Base-by-base conservation (phyloP, 2,888 invertebrate genomes). In the Andricus curvator region DNA sequence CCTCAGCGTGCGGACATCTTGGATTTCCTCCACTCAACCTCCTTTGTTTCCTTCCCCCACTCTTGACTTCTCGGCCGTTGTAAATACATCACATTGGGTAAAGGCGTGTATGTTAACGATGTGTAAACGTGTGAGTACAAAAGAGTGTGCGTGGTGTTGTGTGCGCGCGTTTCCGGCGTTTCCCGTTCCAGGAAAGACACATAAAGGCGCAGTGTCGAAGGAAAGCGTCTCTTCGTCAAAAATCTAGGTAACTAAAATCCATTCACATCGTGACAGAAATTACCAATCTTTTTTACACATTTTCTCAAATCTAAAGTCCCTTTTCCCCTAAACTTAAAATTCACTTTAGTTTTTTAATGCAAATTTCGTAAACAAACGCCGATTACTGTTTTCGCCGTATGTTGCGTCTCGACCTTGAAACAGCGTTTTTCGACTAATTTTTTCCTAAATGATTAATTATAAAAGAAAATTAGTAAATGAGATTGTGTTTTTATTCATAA, bases 161-260 rank as follows among this genome's bases (percentile, higher is more conserved):
- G 51, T n/a, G 70, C 51, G 74, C 51, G 74, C 74, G 51, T 48
- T 70, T 51, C 29, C 13, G n/a, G 74, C 74, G 33, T 48, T 70
- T 51, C 29, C 6, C 44, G 48, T 48, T 48, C 48, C 17, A 17
- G 1, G 37, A 17, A 48, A 17, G 17, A 6, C 48, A 6, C 48
- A 33, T 20, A 56, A 51, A 74, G 74, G 33, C 29, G 15, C 29
- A 74, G 33, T 74, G 56, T 51, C 56, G 29, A 74, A 22, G 20
- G 29, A 33, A 33, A 60, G 74, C 74, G 56, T 74, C 74, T 74
- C 74, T 74, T 74, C 37, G 33, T 11, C 13, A 11, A 56, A 15
- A 33, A 17, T 56, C 29, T 56, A 56, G 33, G 74, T 74, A 51
- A 74, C 56, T 74, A 33, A 60, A 74, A 74, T 74, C 74, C 56